Evolutionary conservation across 2,888 invertebrate genomes (phyloP), one percentile per base, ranked within the genome.

Genomic region (Sinodicranocentrus sp.): DNA sequence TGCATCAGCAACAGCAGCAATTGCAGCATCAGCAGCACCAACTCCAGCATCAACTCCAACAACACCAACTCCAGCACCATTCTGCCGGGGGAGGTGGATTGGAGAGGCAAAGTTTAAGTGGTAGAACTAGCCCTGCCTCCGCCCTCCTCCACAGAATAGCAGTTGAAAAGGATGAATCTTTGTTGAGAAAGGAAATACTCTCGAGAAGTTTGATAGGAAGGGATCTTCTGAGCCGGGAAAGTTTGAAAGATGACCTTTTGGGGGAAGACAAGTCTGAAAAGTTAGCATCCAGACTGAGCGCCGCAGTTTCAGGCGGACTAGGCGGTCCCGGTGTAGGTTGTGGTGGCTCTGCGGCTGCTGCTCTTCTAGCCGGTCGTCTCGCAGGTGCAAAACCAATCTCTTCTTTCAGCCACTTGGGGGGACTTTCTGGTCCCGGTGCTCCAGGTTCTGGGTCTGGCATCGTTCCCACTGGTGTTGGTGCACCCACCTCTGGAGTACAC

Each of bases 401-500:
- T 8, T 21, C 21, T 21, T 82, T 67, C 48, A 65, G 59, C 59
- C 80, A 72, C 59, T 57, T 72, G 5, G 67, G 57, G 19, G 57
- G 72, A 15, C 39, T 67, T n/a, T n/a, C 48, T n/a, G 54, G 82
- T 0, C 1, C 65, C 33, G 80, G 72, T 21, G 23, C 78, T 48
- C 61, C 73, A 57, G 23, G 57, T 57, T 21, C 21, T 21, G 39
- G 39, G 39, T 13, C 39, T 8, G 39, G 6, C 13, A 13, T 6
- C 13, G 39, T 39, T 6, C 39, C 39, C 8, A 39, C 39, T 39
- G 39, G 39, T 39, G 39, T 39, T 13, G 39, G 39, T 8, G 65
- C 28, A 39, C 39, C 10, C 13, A 57, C 39, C 21, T 15, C 78
- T 17, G 95, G 96, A 89, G 89, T 91, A n/a, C 23, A 89, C 91